Evolutionary conservation across 1,140 invertebrate species (phyloP).

Genomic region (Bicyclus anynana): DNA sequence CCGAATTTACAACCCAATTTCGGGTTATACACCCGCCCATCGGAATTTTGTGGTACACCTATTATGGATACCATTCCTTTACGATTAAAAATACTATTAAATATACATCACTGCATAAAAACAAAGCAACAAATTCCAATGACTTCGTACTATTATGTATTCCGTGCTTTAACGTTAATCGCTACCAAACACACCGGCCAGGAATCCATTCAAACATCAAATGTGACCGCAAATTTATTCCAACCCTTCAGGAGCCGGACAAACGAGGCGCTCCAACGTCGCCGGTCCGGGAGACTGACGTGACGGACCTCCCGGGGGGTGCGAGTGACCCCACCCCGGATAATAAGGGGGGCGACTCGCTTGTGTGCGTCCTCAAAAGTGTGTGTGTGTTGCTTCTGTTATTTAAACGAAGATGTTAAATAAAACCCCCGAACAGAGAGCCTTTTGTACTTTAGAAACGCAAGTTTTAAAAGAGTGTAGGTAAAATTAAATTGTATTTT

Average conservation of each 20-base stretch:
- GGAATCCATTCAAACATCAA: background rate
- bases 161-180: background rate
- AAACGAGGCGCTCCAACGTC: conserved; percentile 55
- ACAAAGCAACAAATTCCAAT: too few relatives aligned
- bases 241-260: conserved; percentile 57
- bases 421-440: too few relatives aligned
- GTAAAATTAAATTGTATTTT: too few relatives aligned
- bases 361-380: conserved; percentile 48
- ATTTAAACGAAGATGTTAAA: background rate
- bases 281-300: conserved; percentile 67
- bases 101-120: too few relatives aligned
- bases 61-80: too few relatives aligned
- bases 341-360: conserved; percentile 51
- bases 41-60: too few relatives aligned
- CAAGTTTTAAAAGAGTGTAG: too few relatives aligned
- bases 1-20: too few relatives aligned
- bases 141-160: too few relatives aligned
- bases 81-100: too few relatives aligned
- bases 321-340: conserved; percentile 38
- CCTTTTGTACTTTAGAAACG: too few relatives aligned
- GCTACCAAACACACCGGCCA: background rate
- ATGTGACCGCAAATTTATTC: conserved; percentile 32
- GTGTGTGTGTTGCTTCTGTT: conserved; percentile 18
- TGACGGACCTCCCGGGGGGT: conserved; percentile 42
- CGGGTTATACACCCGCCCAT: too few relatives aligned